A percentile compares a stretch with the other conserved stretches of the same genome.
These are phyloP conservation scores for Ferrisia virgata DNA, from an alignment of 2,888 invertebrate genomes.

Conservation along the genomic window DNA sequence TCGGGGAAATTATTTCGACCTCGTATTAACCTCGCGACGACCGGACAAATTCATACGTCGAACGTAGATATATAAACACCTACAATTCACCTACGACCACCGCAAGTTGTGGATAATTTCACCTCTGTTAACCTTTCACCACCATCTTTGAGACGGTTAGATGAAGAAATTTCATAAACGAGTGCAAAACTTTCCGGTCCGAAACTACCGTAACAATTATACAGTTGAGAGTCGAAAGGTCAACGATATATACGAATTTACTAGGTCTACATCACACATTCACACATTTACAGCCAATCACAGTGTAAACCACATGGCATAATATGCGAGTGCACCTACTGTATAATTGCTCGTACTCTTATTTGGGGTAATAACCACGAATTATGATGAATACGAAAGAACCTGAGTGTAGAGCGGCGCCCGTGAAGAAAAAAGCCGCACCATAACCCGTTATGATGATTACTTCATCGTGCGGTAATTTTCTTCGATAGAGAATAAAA, in stretches of 20 bases:
- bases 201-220: not conserved
- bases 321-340: too few relatives aligned
- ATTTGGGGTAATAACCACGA: not conserved
- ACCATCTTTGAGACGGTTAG: not conserved
- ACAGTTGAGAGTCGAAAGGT: not conserved
- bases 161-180: not conserved
- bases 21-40: too few relatives aligned
- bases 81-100: not conserved
- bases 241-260: not conserved
- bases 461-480: not conserved
- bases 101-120: not conserved
- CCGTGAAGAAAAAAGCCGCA: not conserved
- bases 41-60: too few relatives aligned
- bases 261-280: not conserved
- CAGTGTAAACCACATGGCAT: not conserved
- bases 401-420: not conserved
- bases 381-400: not conserved
- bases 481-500: not conserved
- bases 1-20: too few relatives aligned
- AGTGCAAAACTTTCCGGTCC: not conserved
- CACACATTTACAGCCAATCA: not conserved
- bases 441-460: conserved; percentile 1
- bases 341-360: not conserved
- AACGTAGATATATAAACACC: too few relatives aligned
- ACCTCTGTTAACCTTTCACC: not conserved